Percentiles rank a stretch among this genome's conserved stretches.
Evolutionary conservation across 2,797 vertebrate genomes (phyloP).

Genomic region (Dryobates pubescens): DNA sequence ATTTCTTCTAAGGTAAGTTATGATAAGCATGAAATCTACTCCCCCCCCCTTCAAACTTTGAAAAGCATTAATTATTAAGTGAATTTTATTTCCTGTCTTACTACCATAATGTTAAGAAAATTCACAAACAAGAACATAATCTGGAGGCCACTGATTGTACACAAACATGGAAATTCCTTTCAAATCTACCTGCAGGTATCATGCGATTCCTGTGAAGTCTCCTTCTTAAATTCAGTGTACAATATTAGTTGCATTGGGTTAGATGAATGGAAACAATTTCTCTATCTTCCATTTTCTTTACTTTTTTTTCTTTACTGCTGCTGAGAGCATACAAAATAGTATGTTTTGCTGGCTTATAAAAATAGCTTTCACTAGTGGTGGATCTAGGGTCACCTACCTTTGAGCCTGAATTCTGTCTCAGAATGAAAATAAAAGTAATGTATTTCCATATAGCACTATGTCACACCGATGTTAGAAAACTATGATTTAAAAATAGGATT

Average conservation of each 20-base stretch:
- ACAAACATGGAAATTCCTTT: background rate
- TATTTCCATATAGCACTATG: background rate
- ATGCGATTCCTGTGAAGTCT: background rate
- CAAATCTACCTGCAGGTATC: background rate
- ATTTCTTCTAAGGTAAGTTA: background rate
- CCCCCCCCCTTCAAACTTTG: background rate
- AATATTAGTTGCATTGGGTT: background rate
- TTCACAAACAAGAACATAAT: background rate
- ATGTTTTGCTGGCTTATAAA: background rate
- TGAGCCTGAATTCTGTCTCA: background rate
- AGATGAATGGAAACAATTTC: background rate
- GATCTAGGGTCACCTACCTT: background rate
- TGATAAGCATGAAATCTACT: background rate
- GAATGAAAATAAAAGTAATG: slow-evolving; percentile 12
- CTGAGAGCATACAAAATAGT: background rate
- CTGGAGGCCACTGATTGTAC: background rate
- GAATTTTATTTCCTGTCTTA: background rate
- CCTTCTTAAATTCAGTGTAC: background rate
- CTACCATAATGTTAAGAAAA: background rate
- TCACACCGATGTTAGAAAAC: background rate
- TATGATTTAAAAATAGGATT: background rate
- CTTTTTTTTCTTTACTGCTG: background rate
- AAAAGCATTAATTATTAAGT: background rate
- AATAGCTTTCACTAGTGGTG: background rate
- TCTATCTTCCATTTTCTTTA: background rate